phyloP scores from a whole-genome alignment of 1,140 invertebrate genomes.

The Drosophila arizonae region DNA sequence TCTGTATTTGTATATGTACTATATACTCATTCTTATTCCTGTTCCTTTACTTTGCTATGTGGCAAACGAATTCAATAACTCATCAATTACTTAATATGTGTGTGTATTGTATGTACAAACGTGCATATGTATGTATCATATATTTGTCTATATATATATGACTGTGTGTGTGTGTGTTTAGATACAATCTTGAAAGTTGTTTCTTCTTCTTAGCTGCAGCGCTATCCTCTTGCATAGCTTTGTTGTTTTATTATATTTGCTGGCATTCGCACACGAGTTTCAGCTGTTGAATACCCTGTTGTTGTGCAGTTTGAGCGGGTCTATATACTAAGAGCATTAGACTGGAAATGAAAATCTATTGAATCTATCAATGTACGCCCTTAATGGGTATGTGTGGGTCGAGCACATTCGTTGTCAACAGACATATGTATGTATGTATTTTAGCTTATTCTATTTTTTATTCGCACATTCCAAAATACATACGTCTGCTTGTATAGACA shows the following conservation, averaged over 20 bases:
- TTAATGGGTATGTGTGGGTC: neutral
- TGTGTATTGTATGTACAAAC: no score
- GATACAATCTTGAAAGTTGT: neutral
- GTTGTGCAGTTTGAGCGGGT: neutral
- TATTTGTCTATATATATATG: neutral
- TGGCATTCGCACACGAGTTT: neutral
- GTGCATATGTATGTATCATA: no score
- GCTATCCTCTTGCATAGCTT: no score
- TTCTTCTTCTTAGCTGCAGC: no score
- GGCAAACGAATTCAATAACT: constrained; percentile 1
- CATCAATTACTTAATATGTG: constrained; percentile 1
- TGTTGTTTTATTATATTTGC: no score
- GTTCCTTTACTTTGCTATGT: no score
- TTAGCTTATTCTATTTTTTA: constrained; percentile 4
- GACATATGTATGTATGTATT: neutral
- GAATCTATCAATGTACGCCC: no score
- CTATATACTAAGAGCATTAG: neutral
- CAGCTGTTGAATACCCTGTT: neutral
- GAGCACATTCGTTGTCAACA: neutral
- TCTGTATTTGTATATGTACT: no score
- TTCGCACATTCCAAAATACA: neutral
- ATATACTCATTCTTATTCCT: no score
- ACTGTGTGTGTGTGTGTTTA: neutral
- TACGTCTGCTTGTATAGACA: neutral
- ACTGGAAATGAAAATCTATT: no score